These are phyloP conservation scores for Xiphophorus maculatus DNA, from an alignment of 2,113 vertebrate genomes.

Conservation along the genomic window DNA sequence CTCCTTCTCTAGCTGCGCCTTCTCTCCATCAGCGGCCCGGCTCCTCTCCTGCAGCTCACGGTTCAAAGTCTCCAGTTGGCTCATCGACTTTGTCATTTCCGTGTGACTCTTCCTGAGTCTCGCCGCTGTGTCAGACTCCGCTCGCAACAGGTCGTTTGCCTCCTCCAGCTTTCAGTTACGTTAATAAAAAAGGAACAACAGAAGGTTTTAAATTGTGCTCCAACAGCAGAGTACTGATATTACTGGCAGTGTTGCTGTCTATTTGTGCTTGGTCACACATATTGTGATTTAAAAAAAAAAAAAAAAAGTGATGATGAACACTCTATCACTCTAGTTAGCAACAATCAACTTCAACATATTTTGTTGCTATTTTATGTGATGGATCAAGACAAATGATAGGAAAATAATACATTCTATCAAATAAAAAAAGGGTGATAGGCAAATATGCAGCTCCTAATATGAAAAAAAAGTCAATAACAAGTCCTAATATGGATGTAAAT, in stretches of 20 bases:
- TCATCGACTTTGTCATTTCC: slow-evolving; percentile 90
- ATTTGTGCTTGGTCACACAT: background rate
- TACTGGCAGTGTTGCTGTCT: background rate
- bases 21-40: slow-evolving; percentile 78
- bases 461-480: too few relatives aligned
- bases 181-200: background rate
- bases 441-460: too few relatives aligned
- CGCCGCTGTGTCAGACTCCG: slow-evolving; percentile 93
- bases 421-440: too few relatives aligned
- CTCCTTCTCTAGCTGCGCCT: slow-evolving; percentile 91
- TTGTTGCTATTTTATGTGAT: too few relatives aligned
- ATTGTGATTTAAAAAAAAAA: too few relatives aligned
- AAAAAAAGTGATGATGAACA: too few relatives aligned
- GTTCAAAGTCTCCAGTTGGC: slow-evolving; percentile 90
- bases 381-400: too few relatives aligned
- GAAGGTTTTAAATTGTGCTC: background rate
- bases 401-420: too few relatives aligned
- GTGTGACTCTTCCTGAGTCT: slow-evolving; percentile 93
- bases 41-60: slow-evolving; percentile 94
- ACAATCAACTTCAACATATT: too few relatives aligned
- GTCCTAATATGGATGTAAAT: too few relatives aligned
- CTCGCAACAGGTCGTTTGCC: slow-evolving; percentile 92
- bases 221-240: background rate
- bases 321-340: too few relatives aligned
- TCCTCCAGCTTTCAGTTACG: slow-evolving; percentile 86